Percentiles rank a stretch among this genome's conserved stretches.
Conservation (phyloP, 2,888 invertebrate species). For the Epinotia demarniana region DNA sequence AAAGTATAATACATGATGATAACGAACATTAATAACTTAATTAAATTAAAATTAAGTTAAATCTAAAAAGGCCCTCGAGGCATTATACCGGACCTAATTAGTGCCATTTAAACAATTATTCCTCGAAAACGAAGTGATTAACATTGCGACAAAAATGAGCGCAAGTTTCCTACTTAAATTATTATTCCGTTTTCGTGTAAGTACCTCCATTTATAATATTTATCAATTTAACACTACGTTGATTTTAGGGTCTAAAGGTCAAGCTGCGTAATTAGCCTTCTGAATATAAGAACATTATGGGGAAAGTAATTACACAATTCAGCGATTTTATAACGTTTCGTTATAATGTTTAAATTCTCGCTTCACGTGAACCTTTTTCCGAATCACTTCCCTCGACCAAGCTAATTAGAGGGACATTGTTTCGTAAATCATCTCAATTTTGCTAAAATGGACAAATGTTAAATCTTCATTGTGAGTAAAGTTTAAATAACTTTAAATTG, state of each 20-base stretch:
- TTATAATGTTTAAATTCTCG: slow-evolving; percentile 38
- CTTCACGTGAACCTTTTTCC: slow-evolving; percentile 33
- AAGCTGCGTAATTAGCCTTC: slow-evolving; percentile 12
- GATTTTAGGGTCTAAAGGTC: not conserved
- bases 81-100: too few relatives aligned
- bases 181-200: too few relatives aligned
- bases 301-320: slow-evolving; percentile 41
- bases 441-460: not conserved
- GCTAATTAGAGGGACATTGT: slow-evolving; percentile 33
- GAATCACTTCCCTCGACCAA: slow-evolving; percentile 30
- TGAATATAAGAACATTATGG: slow-evolving; percentile 17
- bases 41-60: too few relatives aligned
- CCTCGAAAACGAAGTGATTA: too few relatives aligned
- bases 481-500: not conserved
- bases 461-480: not conserved
- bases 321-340: slow-evolving; percentile 39
- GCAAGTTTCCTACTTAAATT: too few relatives aligned
- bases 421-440: slow-evolving; percentile 11
- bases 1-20: too few relatives aligned
- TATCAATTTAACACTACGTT: not conserved
- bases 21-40: too few relatives aligned
- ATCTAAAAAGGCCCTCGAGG: too few relatives aligned
- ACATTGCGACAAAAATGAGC: too few relatives aligned
- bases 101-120: too few relatives aligned
- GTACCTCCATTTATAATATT: not conserved